These are phyloP conservation scores for Hirundichthys speculiger DNA, from an alignment of 2,113 vertebrate genomes.

Conservation along the genomic window DNA sequence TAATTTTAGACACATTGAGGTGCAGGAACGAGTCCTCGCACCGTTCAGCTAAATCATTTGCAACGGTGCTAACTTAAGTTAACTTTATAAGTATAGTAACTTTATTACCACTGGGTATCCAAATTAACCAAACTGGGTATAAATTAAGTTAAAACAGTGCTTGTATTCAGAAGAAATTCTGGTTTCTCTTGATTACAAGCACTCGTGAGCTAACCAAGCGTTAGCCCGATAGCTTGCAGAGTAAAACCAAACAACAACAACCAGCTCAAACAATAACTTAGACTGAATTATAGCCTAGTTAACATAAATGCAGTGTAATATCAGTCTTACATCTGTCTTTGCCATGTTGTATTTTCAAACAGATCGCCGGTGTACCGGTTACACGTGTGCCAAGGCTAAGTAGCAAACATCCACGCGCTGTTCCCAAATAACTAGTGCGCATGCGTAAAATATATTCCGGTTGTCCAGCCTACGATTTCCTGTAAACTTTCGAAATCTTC, in stretches of 20 bases:
- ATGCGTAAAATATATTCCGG: constrained; percentile 42
- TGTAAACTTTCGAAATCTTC: background rate
- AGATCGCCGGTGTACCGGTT: no score
- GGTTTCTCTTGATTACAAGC: no score
- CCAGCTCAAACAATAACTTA: background rate
- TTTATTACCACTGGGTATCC: no score
- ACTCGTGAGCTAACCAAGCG: background rate
- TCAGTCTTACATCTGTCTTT: constrained; percentile 41
- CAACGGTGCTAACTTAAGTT: no score
- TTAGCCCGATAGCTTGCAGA: constrained; percentile 5
- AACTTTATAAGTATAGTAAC: no score
- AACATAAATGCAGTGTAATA: background rate
- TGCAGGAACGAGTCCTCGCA: no score
- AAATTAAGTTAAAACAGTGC: no score
- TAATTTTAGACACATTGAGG: no score
- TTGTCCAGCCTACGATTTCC: background rate
- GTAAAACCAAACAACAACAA: background rate
- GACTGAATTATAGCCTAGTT: background rate
- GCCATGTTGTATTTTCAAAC: constrained; percentile 32
- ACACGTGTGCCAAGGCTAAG: constrained; percentile 42
- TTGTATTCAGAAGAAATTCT: no score
- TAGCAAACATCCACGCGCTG: constrained; percentile 18
- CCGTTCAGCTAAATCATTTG: no score
- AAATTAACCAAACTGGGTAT: no score
- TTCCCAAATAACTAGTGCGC: constrained; percentile 44